A percentile compares a stretch with the other conserved stretches of the same genome.
Conservation (phyloP, 2,888 invertebrate genomes). For the Mesorhabditis spiculigera region DNA sequence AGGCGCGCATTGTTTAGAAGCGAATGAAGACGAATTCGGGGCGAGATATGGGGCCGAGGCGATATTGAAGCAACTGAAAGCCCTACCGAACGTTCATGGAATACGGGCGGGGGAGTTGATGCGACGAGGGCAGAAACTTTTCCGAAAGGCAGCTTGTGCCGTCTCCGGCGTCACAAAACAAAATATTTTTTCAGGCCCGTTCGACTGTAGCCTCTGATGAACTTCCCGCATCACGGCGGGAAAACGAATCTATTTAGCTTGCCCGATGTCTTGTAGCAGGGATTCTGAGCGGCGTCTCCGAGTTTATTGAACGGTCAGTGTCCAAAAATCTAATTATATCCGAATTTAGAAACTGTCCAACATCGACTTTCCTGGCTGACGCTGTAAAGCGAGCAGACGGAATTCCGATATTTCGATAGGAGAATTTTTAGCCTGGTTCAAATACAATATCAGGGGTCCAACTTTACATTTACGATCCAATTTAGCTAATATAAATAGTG, state of each 20-base stretch:
- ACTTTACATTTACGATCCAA: no score
- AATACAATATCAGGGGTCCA: no score
- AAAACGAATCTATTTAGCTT: slow-evolving; percentile 67
- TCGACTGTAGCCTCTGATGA: slow-evolving; percentile 66
- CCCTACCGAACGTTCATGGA: slow-evolving; percentile 20
- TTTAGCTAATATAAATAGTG: no score
- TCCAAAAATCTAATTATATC: slow-evolving; percentile 12
- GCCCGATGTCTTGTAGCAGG: slow-evolving; percentile 64
- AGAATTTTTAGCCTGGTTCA: no score
- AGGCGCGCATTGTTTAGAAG: no score
- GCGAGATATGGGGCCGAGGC: slow-evolving; percentile 21
- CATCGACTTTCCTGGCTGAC: no score
- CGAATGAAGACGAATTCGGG: slow-evolving; percentile 18
- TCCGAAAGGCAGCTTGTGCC: slow-evolving; percentile 15
- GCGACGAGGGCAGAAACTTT: slow-evolving; percentile 25
- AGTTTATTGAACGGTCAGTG: slow-evolving; percentile 15
- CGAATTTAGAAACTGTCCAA: slow-evolving; percentile 25
- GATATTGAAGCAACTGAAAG: slow-evolving; percentile 16
- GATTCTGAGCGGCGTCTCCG: slow-evolving; percentile 34
- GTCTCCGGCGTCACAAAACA: no score
- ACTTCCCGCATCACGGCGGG: slow-evolving; percentile 69
- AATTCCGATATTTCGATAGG: no score
- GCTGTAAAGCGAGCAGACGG: not conserved
- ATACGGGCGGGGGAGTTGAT: slow-evolving; percentile 27
- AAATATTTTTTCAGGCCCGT: slow-evolving; percentile 37